A percentile compares a stretch with the other conserved stretches of the same genome.
These are phyloP conservation scores for Bovichtus variegatus DNA, from an alignment of 2,797 vertebrate species.

Conservation along the genomic window DNA sequence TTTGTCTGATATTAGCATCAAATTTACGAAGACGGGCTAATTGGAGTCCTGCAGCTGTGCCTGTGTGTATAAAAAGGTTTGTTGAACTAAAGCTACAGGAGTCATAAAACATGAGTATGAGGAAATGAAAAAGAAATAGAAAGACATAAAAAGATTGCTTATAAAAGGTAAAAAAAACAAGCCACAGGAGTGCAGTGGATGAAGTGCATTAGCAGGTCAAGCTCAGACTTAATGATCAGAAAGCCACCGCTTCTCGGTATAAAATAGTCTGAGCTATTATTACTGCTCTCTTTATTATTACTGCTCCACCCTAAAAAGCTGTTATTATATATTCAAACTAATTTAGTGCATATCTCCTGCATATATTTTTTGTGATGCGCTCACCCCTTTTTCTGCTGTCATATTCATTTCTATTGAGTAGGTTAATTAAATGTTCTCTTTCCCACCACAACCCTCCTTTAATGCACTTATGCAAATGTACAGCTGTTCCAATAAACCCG, in stretches of 20 bases:
- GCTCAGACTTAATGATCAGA: conserved; percentile 22
- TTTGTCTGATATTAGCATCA: conserved; percentile 20
- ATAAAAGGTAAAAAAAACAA: not conserved
- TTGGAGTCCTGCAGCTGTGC: conserved; percentile 5
- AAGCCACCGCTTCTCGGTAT: not conserved
- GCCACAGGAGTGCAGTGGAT: not conserved
- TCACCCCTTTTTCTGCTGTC: conserved; percentile 16
- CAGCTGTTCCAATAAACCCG: not conserved
- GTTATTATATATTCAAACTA: not conserved
- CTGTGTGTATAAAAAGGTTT: conserved; percentile 4
- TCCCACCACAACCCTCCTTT: not conserved
- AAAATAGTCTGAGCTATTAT: conserved; percentile 8
- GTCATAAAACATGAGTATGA: conserved; percentile 6
- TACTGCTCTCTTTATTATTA: conserved; percentile 1
- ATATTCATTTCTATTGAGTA: conserved; percentile 25
- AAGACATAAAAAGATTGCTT: not conserved
- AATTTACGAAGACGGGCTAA: too few relatives aligned
- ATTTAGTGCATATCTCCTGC: not conserved
- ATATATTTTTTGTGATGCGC: not conserved
- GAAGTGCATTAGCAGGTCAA: conserved; percentile 7
- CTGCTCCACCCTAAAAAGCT: not conserved
- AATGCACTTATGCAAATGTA: conserved; percentile 15
- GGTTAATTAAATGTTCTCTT: conserved; percentile 33
- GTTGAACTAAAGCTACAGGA: conserved; percentile 4
- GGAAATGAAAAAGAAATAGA: not conserved